These are phyloP conservation scores for Phrynocephalus forsythii DNA, from an alignment of 2,797 vertebrate genomes.

Conservation along the genomic window DNA sequence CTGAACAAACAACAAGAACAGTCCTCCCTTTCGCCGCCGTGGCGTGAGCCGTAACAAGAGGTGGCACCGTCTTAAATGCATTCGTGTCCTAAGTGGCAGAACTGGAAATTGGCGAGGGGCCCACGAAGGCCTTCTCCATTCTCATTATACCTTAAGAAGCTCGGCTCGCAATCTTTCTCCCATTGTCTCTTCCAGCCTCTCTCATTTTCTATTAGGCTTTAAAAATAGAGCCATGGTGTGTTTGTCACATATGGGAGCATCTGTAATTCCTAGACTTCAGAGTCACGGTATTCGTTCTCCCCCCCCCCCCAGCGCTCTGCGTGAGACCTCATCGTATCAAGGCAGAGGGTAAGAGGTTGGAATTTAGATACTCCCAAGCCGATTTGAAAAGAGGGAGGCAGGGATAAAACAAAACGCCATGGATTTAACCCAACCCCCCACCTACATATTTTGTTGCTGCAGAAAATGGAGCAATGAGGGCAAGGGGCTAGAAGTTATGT, in stretches of 20 bases:
- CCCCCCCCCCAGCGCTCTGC: conserved; percentile 11
- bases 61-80: not conserved
- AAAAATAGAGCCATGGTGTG: no score
- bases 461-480: conserved; percentile 37
- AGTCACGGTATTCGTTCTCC: not conserved
- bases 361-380: not conserved
- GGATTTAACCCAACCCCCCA: conserved; percentile 3
- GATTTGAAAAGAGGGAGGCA: not conserved
- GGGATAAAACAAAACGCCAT: conserved; percentile 1
- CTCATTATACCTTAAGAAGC: not conserved
- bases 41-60: conserved; percentile 20
- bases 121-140: conserved; percentile 3
- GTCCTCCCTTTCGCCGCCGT: not conserved
- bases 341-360: not conserved
- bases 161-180: not conserved
- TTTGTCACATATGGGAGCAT: not conserved
- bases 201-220: not conserved
- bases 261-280: not conserved
- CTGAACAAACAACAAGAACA: not conserved
- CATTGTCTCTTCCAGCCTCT: not conserved
- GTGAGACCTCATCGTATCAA: conserved; percentile 43
- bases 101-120: conserved; percentile 22
- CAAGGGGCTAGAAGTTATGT: conserved; percentile 5
- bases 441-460: conserved; percentile 41
- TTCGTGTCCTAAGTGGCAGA: conserved; percentile 19